Percentiles rank a stretch among this genome's conserved stretches.
Evolutionary conservation across 1,140 invertebrate genomes (phyloP).

Genomic region (Drosophila littoralis): DNA sequence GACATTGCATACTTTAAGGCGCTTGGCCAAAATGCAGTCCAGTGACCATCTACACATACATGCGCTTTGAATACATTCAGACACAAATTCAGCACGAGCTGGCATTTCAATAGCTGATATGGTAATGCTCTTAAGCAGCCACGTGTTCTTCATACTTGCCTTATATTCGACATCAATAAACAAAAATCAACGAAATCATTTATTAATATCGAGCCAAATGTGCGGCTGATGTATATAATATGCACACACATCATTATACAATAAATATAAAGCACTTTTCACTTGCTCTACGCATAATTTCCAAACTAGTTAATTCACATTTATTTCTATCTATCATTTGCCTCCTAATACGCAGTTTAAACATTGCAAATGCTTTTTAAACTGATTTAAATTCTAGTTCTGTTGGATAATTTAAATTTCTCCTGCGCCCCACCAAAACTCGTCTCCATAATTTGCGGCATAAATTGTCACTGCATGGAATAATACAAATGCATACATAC

Average conservation of each 20-base stretch:
- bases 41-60: constrained; percentile 3
- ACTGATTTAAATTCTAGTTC: constrained; percentile 55
- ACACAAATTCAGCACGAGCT: background rate
- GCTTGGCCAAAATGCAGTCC: constrained; percentile 37
- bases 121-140: background rate
- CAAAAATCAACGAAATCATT: constrained; percentile 36
- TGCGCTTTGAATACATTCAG: constrained; percentile 10
- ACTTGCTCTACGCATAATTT: background rate
- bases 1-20: constrained; percentile 59
- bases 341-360: no score
- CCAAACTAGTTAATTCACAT: constrained; percentile 42
- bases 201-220: constrained; percentile 25
- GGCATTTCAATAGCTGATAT: background rate
- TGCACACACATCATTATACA: constrained; percentile 8
- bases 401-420: constrained; percentile 43
- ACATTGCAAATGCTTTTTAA: constrained; percentile 22
- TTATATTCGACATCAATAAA: background rate
- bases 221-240: background rate
- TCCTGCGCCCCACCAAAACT: background rate
- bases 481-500: background rate
- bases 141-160: background rate
- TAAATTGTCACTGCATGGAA: constrained; percentile 4
- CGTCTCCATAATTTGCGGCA: background rate
- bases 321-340: background rate
- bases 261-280: background rate